Conservation (phyloP, 2,113 vertebrate species). For the Macquaria australasica region DNA sequence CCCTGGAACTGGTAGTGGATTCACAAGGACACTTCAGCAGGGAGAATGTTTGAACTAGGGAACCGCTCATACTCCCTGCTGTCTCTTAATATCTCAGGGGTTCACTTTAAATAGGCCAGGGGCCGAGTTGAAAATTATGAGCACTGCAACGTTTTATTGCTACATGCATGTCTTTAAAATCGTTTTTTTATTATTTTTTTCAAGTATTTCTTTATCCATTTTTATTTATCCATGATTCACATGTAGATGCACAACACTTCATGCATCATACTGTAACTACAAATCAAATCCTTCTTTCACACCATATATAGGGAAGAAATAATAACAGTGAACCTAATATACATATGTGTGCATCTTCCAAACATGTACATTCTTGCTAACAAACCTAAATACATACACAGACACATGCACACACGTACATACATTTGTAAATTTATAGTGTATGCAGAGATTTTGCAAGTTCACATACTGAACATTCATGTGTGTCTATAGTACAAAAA, state of each 20-base stretch:
- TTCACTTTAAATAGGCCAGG: background rate
- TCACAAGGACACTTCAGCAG: constrained; percentile 28
- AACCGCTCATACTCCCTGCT: background rate
- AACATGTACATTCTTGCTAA: too few relatives aligned
- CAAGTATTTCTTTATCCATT: background rate
- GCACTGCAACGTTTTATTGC: background rate
- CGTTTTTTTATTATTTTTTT: too few relatives aligned
- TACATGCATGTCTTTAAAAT: background rate
- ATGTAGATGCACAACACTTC: background rate
- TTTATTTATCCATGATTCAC: background rate
- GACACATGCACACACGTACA: too few relatives aligned
- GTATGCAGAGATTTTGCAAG: background rate
- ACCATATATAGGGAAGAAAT: background rate
- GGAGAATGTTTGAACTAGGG: background rate
- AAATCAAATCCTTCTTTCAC: background rate
- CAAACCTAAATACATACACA: too few relatives aligned
- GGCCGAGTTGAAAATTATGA: background rate
- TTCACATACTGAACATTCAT: background rate
- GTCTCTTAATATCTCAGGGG: background rate
- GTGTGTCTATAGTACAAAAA: background rate
- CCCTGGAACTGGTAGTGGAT: background rate
- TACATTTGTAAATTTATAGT: too few relatives aligned
- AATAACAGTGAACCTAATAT: background rate
- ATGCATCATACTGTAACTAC: background rate
- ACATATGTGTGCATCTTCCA: background rate